Percentiles rank a stretch among this genome's conserved stretches.
phyloP scores from a whole-genome alignment of 2,888 invertebrate species.

The Cosmopolites sordidus region DNA sequence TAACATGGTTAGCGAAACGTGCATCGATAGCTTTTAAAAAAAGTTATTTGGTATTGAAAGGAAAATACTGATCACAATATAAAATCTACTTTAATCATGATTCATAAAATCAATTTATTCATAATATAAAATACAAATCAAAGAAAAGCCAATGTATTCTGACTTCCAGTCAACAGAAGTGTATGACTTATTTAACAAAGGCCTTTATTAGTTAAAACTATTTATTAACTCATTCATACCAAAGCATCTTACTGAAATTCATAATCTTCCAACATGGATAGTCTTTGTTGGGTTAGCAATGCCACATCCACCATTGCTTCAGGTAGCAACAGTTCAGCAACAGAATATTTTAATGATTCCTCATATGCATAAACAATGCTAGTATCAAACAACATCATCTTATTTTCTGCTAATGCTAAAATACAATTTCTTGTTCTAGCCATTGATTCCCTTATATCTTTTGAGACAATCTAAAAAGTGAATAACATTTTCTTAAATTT shows the following conservation, averaged over 20 bases:
- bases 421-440: constrained; percentile 87
- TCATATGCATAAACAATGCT: constrained; percentile 87
- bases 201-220: too few species aligned
- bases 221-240: too few species aligned
- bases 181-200: too few species aligned
- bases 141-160: too few species aligned
- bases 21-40: too few species aligned
- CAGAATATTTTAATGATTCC: constrained; percentile 76
- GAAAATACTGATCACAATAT: too few species aligned
- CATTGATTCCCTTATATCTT: constrained; percentile 78
- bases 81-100: too few species aligned
- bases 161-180: too few species aligned
- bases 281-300: constrained; percentile 70
- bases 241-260: constrained; percentile 9
- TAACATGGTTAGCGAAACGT: too few species aligned
- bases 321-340: constrained; percentile 74
- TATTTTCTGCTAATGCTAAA: constrained; percentile 76
- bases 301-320: constrained; percentile 84
- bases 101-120: too few species aligned
- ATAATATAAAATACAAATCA: too few species aligned
- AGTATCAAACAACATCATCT: constrained; percentile 88
- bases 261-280: constrained; percentile 42
- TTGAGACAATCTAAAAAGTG: constrained; percentile 59
- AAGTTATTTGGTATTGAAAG: too few species aligned
- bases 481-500: background rate